Conservation (phyloP, 2,888 invertebrate species). For the Adela reaumurella region DNA sequence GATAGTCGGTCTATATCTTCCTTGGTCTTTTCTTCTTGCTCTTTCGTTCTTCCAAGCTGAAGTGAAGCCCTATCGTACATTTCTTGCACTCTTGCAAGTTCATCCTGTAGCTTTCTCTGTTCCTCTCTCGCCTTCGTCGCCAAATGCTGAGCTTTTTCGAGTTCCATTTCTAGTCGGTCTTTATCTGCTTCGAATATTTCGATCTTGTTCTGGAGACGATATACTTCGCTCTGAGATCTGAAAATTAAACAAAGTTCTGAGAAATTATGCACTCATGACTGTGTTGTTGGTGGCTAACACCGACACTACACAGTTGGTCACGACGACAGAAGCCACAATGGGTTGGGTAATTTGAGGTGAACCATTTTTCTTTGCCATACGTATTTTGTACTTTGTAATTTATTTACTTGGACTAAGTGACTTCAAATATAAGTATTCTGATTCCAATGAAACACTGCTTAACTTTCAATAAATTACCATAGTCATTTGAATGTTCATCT, state of each 20-base stretch:
- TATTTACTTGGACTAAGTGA: too few species aligned
- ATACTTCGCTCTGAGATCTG: constrained; percentile 86
- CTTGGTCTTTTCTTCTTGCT: constrained; percentile 87
- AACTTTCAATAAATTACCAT: too few species aligned
- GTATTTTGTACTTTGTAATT: too few species aligned
- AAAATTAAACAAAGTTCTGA: constrained; percentile 15
- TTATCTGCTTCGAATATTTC: constrained; percentile 86
- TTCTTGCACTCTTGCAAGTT: constrained; percentile 80
- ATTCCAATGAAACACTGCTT: too few species aligned
- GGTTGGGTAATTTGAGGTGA: too few species aligned
- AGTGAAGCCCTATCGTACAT: constrained; percentile 84
- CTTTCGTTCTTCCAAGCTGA: constrained; percentile 81
- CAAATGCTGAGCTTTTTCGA: constrained; percentile 78
- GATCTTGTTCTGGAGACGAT: constrained; percentile 82
- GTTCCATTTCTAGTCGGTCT: constrained; percentile 79
- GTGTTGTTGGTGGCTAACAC: neutral
- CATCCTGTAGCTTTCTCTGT: constrained; percentile 82
- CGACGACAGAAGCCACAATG: too few species aligned
- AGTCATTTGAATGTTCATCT: neutral
- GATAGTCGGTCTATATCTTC: constrained; percentile 74
- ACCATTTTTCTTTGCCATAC: too few species aligned
- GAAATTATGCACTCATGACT: neutral
- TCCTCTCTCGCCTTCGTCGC: constrained; percentile 82
- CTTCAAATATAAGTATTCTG: too few species aligned
- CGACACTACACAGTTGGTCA: too few species aligned